Conservation (phyloP, 1,140 invertebrate genomes). For the Ceratitis capitata region DNA sequence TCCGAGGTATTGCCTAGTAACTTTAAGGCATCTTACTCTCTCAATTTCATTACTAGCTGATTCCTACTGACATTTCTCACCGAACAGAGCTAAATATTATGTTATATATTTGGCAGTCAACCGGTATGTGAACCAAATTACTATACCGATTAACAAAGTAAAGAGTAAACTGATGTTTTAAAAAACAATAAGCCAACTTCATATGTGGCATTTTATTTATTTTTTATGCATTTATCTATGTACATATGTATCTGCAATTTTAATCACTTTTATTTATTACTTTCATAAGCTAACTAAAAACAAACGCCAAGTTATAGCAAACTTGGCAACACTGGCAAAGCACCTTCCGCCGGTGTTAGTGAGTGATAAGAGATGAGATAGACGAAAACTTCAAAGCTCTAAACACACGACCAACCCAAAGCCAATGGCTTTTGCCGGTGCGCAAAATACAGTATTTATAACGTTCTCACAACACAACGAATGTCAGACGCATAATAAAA, state of each 20-base stretch:
- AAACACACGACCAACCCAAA: background rate
- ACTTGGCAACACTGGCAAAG: background rate
- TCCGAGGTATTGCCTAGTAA: too few species aligned
- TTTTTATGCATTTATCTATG: conserved; percentile 53
- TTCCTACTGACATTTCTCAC: too few species aligned
- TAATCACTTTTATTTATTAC: conserved; percentile 42
- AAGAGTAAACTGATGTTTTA: too few species aligned
- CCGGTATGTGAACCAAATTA: too few species aligned
- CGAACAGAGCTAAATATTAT: too few species aligned
- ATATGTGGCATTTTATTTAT: background rate
- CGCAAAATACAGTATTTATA: conserved; percentile 1
- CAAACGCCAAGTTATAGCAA: background rate
- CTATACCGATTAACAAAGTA: too few species aligned
- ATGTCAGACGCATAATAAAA: background rate
- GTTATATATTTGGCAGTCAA: too few species aligned
- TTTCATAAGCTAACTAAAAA: conserved; percentile 41
- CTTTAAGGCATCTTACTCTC: too few species aligned
- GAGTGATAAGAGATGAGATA: background rate
- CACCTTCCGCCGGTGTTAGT: background rate
- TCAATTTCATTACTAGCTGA: too few species aligned
- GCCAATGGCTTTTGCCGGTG: background rate
- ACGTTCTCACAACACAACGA: background rate
- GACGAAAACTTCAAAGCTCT: background rate
- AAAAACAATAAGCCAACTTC: too few species aligned
- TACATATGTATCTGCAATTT: conserved; percentile 40